These are phyloP conservation scores for Xanthostigma xanthostigma DNA, from an alignment of 2,888 invertebrate species.

Conservation along the genomic window DNA sequence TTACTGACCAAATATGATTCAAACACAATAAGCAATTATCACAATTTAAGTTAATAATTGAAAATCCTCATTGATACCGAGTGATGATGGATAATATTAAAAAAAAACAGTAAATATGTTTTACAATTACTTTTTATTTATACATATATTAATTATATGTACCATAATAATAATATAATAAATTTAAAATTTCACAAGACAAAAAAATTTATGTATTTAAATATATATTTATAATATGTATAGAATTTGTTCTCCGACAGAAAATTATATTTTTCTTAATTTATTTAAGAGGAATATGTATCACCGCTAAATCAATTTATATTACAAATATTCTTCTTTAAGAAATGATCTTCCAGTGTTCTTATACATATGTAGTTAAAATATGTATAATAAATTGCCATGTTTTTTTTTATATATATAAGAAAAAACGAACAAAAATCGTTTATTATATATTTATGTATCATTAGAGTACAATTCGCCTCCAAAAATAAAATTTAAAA, in stretches of 20 bases:
- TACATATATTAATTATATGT: conserved; percentile 32
- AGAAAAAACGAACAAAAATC: conserved; percentile 2
- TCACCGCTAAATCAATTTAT: no score
- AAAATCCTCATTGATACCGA: no score
- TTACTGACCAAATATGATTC: no score
- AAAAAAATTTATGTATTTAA: conserved; percentile 22
- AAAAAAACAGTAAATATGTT: conserved; percentile 15
- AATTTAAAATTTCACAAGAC: conserved; percentile 32
- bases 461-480: conserved; percentile 1
- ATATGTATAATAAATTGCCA: conserved; percentile 6
- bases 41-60: no score
- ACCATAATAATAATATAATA: conserved; percentile 25
- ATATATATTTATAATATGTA: conserved; percentile 4
- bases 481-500: no score
- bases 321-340: neutral
- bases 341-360: conserved; percentile 11
- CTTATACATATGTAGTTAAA: conserved; percentile 14
- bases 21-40: no score
- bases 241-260: neutral
- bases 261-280: no score
- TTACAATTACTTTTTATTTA: conserved; percentile 32
- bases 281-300: no score
- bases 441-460: conserved; percentile 3
- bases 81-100: neutral
- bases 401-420: conserved; percentile 9